phyloP scores from a whole-genome alignment of 1,140 invertebrate genomes.

The Tetragonula clypearis region DNA sequence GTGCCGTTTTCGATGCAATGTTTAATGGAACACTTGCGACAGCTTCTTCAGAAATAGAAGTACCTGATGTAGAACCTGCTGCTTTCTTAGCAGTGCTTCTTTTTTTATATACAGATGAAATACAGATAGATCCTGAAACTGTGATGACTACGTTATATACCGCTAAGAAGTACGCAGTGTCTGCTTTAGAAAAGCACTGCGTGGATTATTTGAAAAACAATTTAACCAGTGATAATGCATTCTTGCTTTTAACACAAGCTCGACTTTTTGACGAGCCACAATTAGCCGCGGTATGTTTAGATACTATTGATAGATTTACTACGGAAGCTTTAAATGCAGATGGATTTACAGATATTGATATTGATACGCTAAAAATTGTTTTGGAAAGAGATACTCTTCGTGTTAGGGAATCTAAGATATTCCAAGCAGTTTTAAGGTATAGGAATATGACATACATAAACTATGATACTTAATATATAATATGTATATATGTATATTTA shows the following conservation, averaged over 20 bases:
- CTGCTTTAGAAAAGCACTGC: constrained; percentile 91
- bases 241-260: constrained; percentile 90
- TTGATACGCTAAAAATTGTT: constrained; percentile 90
- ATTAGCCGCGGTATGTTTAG: constrained; percentile 90
- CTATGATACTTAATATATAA: neutral
- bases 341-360: constrained; percentile 94
- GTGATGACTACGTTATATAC: constrained; percentile 94
- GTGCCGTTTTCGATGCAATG: constrained; percentile 94
- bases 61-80: constrained; percentile 92
- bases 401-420: constrained; percentile 91
- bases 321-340: constrained; percentile 91
- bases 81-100: constrained; percentile 88
- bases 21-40: constrained; percentile 90
- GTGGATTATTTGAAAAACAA: constrained; percentile 93
- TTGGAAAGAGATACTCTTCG: constrained; percentile 92
- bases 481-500: constrained; percentile 1
- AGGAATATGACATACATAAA: neutral
- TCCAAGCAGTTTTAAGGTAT: constrained; percentile 85
- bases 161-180: constrained; percentile 94
- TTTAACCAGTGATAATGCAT: constrained; percentile 92
- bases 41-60: constrained; percentile 87
- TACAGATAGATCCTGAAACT: constrained; percentile 92
- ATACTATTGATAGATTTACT: constrained; percentile 94
- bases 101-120: constrained; percentile 92
- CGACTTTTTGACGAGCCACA: constrained; percentile 92